Conservation (phyloP, 2,113 vertebrate genomes). For the Probosciger aterrimus region DNA sequence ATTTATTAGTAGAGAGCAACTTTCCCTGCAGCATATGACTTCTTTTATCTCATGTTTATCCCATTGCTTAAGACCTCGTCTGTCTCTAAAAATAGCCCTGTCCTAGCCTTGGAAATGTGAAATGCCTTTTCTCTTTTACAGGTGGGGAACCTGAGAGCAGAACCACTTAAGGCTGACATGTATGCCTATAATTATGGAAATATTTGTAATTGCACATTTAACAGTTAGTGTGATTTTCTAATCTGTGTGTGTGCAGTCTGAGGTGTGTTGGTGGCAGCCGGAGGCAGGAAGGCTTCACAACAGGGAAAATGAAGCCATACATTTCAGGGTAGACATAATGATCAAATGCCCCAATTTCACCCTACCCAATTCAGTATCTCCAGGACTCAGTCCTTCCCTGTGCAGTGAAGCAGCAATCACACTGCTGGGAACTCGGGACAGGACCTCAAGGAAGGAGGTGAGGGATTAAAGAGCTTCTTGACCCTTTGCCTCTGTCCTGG, state of each 20-base stretch:
- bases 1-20: background rate
- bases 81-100: background rate
- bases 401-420: background rate
- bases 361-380: background rate
- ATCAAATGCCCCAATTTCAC: background rate
- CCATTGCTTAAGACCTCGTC: background rate
- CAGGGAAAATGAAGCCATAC: background rate
- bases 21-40: background rate
- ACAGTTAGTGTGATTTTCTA: background rate
- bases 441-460: background rate
- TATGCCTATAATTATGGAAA: constrained; percentile 10
- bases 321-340: background rate
- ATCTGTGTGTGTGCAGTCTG: background rate
- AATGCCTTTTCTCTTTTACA: background rate
- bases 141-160: background rate
- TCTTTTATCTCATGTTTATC: background rate
- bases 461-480: background rate
- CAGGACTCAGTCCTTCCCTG: background rate
- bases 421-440: rapidly evolving
- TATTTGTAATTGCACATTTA: background rate
- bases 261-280: background rate
- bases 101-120: background rate
- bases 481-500: background rate
- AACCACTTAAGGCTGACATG: background rate
- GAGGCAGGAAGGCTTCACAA: background rate